A percentile compares a stretch with the other conserved stretches of the same genome.
Conservation (phyloP, 2,797 vertebrate species). For the Tolypeutes matacus region DNA sequence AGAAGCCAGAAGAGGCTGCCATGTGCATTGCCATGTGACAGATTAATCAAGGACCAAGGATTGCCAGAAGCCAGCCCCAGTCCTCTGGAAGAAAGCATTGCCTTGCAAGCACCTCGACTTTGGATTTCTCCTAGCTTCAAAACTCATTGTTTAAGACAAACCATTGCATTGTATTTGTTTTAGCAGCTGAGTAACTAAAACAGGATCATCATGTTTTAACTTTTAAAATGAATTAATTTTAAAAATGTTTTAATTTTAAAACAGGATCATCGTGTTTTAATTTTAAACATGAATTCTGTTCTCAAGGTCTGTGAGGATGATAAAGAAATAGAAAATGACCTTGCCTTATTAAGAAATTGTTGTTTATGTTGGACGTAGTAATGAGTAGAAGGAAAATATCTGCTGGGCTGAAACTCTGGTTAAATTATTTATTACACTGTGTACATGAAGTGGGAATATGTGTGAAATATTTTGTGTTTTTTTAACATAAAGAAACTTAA, state of each 20-base stretch:
- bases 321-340: neutral
- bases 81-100: too few species aligned
- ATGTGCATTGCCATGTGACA: too few species aligned
- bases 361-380: neutral
- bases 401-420: neutral
- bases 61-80: too few species aligned
- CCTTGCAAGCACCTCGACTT: too few species aligned
- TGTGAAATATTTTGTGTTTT: neutral
- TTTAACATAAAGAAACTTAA: neutral
- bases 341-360: neutral
- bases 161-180: too few species aligned
- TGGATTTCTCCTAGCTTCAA: too few species aligned
- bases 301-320: neutral
- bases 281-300: neutral
- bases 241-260: too few species aligned
- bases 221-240: too few species aligned
- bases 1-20: too few species aligned
- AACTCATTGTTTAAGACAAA: too few species aligned
- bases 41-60: too few species aligned
- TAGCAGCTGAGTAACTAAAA: too few species aligned
- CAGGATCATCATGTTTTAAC: neutral
- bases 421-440: conserved; percentile 12
- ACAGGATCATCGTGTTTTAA: neutral
- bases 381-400: neutral
- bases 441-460: neutral